Conservation (phyloP, 35 echinoderm and acorn worm species). For the Ophiothrix spiculata region DNA sequence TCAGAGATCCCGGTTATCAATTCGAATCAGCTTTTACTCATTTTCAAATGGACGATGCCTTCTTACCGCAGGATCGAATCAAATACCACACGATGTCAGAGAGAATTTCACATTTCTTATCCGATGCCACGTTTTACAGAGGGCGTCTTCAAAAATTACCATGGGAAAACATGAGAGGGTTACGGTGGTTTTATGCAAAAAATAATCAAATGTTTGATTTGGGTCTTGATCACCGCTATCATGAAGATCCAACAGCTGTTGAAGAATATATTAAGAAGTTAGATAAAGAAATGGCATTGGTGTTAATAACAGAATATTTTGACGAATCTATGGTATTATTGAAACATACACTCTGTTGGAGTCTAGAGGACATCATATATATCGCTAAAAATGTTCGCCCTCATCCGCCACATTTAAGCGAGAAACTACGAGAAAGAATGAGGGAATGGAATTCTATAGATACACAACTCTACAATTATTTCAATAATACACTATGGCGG, state of each 20-base stretch:
- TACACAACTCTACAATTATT: slow-evolving; percentile 57
- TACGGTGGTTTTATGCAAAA: slow-evolving; percentile 46
- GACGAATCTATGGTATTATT: slow-evolving; percentile 62
- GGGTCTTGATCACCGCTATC: slow-evolving; percentile 44
- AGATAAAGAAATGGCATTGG: slow-evolving; percentile 30
- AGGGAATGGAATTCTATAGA: slow-evolving; percentile 48
- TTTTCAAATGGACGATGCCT: slow-evolving; percentile 54
- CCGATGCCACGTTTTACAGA: slow-evolving; percentile 30
- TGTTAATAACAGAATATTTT: slow-evolving; percentile 59
- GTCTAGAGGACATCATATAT: slow-evolving; percentile 61
- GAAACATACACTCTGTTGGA: slow-evolving; percentile 58
- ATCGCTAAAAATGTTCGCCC: slow-evolving; percentile 60
- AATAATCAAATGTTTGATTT: slow-evolving; percentile 65
- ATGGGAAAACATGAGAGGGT: slow-evolving; percentile 44
- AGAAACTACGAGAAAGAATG: slow-evolving; percentile 27
- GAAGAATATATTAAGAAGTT: slow-evolving; percentile 25
- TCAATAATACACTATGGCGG: slow-evolving; percentile 74
- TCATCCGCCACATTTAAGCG: background rate
- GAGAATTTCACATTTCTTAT: slow-evolving; percentile 15
- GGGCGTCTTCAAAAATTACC: slow-evolving; percentile 33
- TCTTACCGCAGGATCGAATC: background rate
- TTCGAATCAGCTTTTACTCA: slow-evolving; percentile 83
- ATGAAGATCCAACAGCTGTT: slow-evolving; percentile 15
- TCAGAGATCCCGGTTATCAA: slow-evolving; percentile 75
- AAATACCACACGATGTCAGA: slow-evolving; percentile 23